These are phyloP conservation scores for Spheniscus mendiculus DNA, from an alignment of 2,113 vertebrate species.

Conservation along the genomic window DNA sequence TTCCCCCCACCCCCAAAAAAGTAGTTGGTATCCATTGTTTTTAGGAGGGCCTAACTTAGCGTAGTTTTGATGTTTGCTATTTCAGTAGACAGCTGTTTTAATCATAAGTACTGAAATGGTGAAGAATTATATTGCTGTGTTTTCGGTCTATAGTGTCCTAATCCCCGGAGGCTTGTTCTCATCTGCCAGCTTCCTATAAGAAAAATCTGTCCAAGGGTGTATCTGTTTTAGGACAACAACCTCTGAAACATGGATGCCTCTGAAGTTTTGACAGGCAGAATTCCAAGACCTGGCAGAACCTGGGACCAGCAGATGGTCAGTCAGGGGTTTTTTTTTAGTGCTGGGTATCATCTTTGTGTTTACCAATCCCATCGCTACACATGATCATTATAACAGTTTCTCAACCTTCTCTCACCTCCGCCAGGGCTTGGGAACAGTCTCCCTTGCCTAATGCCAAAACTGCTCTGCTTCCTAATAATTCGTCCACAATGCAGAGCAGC, in stretches of 20 bases:
- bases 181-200: conserved; percentile 8
- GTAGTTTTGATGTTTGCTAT: not conserved
- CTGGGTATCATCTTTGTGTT: not conserved
- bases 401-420: not conserved
- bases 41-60: not conserved
- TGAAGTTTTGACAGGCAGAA: not conserved
- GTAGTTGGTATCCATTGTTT: not conserved
- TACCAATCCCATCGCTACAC: not conserved
- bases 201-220: not conserved
- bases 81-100: not conserved
- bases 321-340: not conserved
- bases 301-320: not conserved
- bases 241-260: not conserved
- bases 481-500: accelerated
- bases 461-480: not conserved
- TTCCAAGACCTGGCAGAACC: not conserved
- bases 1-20: not conserved
- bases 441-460: not conserved
- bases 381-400: not conserved
- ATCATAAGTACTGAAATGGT: not conserved
- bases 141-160: not conserved
- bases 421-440: not conserved
- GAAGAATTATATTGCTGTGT: not conserved
- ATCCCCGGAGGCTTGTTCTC: not conserved
- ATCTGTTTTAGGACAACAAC: not conserved